Base-by-base conservation (phyloP, 2,113 vertebrate species). In the Psephotus haematonotus region DNA sequence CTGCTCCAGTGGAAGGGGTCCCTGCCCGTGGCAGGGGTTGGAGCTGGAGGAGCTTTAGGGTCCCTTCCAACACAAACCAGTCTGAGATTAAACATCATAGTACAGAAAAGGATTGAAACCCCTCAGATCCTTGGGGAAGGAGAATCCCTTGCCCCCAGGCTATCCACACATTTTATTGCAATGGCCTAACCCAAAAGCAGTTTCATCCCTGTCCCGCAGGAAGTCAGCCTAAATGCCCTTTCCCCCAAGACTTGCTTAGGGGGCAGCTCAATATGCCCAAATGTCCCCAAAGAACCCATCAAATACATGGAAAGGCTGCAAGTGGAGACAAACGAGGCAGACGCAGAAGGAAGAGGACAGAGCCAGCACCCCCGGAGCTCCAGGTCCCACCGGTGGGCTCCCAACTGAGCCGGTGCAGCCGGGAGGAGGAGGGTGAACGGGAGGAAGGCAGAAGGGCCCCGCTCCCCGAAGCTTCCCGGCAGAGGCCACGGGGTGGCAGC, bases 401-500 rank as follows among this genome's bases (percentile, higher is more conserved):
- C 1, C 2, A 8, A 15, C 0, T 4, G 35, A 29, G 6, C 44
- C 46, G 14, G n/a, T 4, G 47, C 62, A 39, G 10, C 24, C 69
- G 7, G 53, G 69, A 71, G 11, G 62, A 67, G 16, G 67, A 90
- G 53, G 27, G 39, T 22, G 53, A 25, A 6, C 1, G 55, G 33
- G 47, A 71, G 33, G 17, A 46, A 50, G 47, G 17, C 46, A 25
- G 57, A 14, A 39, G 10, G 9, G 11, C 33, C 9, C 12, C 10
- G 2, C 29, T 29, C 5, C 44, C 23, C 16, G 39, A 31, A 8
- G 16, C 3, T 82, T 82, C 25, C 83, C 46, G 0, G 31, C 7
- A 1, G 31, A 9, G 25, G 33, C 96, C 97, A 57, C 81, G 49
- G 20, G 97, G 83, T 93, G 96, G 97, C 96, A 97, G 94, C 94